phyloP scores from a whole-genome alignment of 2,888 invertebrate genomes.

The Lochmaea crataegi region DNA sequence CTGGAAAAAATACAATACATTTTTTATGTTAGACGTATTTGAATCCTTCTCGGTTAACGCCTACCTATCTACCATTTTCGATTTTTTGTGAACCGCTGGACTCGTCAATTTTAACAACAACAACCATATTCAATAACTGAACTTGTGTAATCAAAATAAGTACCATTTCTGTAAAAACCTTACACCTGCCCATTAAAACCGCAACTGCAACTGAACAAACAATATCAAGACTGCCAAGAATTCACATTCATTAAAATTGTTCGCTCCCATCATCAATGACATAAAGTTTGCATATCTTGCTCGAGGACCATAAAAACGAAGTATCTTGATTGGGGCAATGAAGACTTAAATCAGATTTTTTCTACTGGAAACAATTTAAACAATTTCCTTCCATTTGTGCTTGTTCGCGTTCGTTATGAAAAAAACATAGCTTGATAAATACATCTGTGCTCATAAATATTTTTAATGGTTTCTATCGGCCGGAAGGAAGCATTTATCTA shows the following conservation, averaged over 20 bases:
- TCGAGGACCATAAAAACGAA: not conserved
- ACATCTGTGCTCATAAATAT: constrained; percentile 7
- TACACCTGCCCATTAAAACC: not conserved
- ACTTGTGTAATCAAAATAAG: too few relatives aligned
- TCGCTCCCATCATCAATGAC: not conserved
- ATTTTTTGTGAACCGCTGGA: too few relatives aligned
- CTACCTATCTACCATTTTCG: too few relatives aligned
- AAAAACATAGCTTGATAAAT: constrained; percentile 1
- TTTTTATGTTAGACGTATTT: too few relatives aligned
- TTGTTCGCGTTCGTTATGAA: not conserved
- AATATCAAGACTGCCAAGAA: not conserved
- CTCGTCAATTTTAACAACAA: too few relatives aligned
- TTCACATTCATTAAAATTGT: not conserved
- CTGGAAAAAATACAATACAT: too few relatives aligned
- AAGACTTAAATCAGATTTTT: not conserved
- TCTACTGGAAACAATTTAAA: not conserved
- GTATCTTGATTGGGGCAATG: not conserved
- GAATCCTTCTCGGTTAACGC: too few relatives aligned
- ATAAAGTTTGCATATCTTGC: not conserved
- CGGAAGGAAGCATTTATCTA: constrained; percentile 18
- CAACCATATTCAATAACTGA: too few relatives aligned
- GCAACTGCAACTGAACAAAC: not conserved
- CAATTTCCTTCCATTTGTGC: not conserved
- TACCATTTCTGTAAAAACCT: too few relatives aligned
- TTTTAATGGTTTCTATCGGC: not conserved